Evolutionary conservation across 2,113 vertebrate species (phyloP).

Genomic region (Charadrius vociferus): DNA sequence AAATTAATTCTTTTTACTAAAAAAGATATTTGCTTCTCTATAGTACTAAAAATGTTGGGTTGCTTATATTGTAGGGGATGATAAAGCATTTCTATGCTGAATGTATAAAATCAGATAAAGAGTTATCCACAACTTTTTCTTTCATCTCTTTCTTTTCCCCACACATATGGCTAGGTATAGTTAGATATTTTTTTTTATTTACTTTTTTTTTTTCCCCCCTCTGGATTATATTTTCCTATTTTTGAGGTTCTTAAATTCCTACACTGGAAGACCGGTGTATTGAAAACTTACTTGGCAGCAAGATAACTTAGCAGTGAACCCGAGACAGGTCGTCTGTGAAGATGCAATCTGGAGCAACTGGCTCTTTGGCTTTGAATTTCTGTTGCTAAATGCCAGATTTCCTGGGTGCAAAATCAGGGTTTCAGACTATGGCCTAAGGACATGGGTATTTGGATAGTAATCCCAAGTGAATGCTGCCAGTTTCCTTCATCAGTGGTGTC

Average conservation of each 20-base stretch:
- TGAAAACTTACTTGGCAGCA: background rate
- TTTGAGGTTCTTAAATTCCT: background rate
- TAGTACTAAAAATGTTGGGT: background rate
- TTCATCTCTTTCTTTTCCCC: background rate
- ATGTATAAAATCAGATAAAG: background rate
- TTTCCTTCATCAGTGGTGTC: background rate
- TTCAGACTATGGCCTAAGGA: background rate
- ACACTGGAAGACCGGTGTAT: background rate
- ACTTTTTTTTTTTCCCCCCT: rapidly evolving
- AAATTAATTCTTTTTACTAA: background rate
- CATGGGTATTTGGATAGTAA: background rate
- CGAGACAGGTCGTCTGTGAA: background rate
- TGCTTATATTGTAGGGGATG: background rate
- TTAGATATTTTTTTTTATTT: background rate
- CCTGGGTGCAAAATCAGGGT: background rate
- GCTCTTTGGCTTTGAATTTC: background rate
- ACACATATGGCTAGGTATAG: background rate
- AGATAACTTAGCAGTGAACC: background rate
- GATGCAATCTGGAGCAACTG: background rate
- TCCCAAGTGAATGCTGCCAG: background rate
- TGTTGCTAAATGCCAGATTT: background rate
- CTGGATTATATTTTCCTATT: background rate
- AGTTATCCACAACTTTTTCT: background rate
- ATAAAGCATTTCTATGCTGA: background rate
- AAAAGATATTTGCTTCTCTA: background rate